Percentiles rank a stretch among this genome's conserved stretches.
phyloP scores from a whole-genome alignment of 2,888 invertebrate genomes.

The Agriopis marginaria region DNA sequence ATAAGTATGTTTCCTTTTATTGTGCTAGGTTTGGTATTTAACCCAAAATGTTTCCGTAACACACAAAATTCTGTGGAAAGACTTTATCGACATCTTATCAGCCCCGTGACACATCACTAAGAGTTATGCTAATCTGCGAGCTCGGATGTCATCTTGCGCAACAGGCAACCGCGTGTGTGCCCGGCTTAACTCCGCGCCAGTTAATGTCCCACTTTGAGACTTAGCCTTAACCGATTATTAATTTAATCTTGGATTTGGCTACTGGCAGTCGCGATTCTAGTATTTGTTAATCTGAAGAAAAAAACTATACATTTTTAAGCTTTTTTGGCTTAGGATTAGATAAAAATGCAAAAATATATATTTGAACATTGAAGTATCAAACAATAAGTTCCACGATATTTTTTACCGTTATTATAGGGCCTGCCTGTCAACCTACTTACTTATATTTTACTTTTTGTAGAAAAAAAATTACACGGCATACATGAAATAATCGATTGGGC shows the following conservation, averaged over 20 bases:
- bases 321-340: neutral
- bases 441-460: no score
- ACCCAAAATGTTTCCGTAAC: neutral
- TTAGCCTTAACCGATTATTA: conserved; percentile 53
- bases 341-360: no score
- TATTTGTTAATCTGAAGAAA: neutral
- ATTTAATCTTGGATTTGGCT: conserved; percentile 36
- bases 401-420: no score
- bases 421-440: no score
- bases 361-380: no score
- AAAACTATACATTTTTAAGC: neutral
- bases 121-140: conserved; percentile 78
- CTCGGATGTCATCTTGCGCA: conserved; percentile 84
- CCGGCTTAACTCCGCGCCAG: conserved; percentile 72
- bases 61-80: neutral
- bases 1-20: no score
- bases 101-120: conserved; percentile 61
- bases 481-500: no score
- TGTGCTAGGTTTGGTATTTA: no score
- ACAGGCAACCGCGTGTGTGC: conserved; percentile 78
- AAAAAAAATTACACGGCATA: no score
- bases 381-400: no score
- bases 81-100: conserved; percentile 42
- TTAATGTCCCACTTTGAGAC: conserved; percentile 68
- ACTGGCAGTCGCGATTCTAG: conserved; percentile 1